Evolutionary conservation across 2,797 vertebrate genomes (phyloP), one percentile per base, ranked within the genome.

Genomic region (Chaetodon trifasciatus): DNA sequence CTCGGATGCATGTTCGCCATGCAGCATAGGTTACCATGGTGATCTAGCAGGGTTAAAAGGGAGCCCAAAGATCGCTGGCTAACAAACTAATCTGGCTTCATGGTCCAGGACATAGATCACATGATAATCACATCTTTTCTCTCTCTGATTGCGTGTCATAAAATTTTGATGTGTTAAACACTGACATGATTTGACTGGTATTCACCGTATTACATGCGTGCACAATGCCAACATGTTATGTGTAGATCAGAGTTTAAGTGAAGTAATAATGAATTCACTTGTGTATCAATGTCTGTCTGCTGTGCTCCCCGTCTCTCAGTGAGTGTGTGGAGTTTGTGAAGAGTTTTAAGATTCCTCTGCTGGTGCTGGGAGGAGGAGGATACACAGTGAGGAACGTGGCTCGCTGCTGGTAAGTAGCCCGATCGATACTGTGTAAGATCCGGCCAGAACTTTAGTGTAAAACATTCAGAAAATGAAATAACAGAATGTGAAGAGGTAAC

Each of bases 311-410:
- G 35, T 10, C 24, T 88, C 88, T 70, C 81, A 99, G 98, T 19
- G 98, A 99, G 66, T 99, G 98, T 1, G 98, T 99, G 69, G 98
- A 99, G 92, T 99, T 99, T 32, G 98, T 99, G 11, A 99, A 99
- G 95, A 96, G 97, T 84, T 99, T 99, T 92, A 99, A 96, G 92
- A 99, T 99, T 69, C 98, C 98, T 50, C 91, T 99, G 63, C 90
- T 99, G 93, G 98, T 99, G 2, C 95, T 99, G 68, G 98, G 98
- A 83, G 98, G 98, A 81, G 98, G 98, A 40, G 98, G 98, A 21
- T 99, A 99, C 94, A 99, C 98, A 0, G 98, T 99, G 58, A 96
- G 98, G 82, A 99, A 99, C 0, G 98, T 99, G 76, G 98, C 98
- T 7, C 96, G 98, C 8, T 99, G 98, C 92, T 99, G 98, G 98